Evolutionary conservation across 2,797 vertebrate genomes (phyloP).

Genomic region (Poeciliopsis paucimaculata): DNA sequence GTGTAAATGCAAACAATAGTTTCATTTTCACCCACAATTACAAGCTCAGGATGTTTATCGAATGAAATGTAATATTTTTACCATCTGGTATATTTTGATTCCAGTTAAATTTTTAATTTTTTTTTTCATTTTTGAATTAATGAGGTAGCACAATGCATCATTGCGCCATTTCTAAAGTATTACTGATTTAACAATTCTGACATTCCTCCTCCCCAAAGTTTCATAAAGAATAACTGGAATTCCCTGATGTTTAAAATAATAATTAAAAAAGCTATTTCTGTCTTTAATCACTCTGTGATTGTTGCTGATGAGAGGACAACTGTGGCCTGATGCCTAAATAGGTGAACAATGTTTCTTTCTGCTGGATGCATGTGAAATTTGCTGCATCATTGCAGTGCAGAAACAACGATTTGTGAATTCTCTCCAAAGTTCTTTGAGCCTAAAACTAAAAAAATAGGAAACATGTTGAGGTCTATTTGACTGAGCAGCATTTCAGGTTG

Average conservation of each 20-base stretch:
- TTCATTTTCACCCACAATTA: background rate
- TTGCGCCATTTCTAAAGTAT: background rate
- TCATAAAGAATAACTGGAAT: background rate
- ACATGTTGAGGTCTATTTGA: background rate
- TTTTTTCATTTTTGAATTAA: background rate
- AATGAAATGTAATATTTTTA: background rate
- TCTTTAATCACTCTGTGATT: background rate
- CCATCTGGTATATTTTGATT: background rate
- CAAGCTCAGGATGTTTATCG: background rate
- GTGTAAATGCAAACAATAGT: background rate
- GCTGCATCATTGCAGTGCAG: background rate
- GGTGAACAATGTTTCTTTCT: background rate
- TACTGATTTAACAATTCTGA: background rate
- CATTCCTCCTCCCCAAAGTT: background rate
- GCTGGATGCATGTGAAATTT: background rate
- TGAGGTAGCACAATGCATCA: background rate
- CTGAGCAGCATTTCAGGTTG: background rate
- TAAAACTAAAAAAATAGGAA: background rate
- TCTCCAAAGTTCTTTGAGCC: background rate
- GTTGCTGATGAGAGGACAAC: background rate
- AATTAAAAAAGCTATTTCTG: background rate
- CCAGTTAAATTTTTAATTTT: background rate
- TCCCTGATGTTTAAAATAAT: background rate
- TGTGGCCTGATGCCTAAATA: background rate
- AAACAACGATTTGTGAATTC: background rate